These are phyloP conservation scores for Volucella inanis DNA, from an alignment of 2,888 invertebrate species.

Conservation along the genomic window DNA sequence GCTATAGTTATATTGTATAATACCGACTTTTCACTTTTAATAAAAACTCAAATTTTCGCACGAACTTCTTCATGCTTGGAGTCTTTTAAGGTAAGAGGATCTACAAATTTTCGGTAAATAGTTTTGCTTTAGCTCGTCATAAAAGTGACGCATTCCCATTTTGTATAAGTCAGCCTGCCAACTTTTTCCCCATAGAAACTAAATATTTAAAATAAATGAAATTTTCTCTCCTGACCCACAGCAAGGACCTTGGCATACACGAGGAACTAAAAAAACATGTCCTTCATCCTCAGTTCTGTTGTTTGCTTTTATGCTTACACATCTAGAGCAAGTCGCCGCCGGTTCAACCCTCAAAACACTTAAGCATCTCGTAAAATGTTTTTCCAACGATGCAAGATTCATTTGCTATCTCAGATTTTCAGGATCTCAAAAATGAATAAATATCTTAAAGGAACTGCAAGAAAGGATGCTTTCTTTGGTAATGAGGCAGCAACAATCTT, in stretches of 20 bases:
- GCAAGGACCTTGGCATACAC: conserved; percentile 52
- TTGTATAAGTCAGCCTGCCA: neutral
- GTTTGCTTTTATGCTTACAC: neutral
- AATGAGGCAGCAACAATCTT: neutral
- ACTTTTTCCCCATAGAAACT: neutral
- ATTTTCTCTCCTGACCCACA: conserved; percentile 49
- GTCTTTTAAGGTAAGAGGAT: too few relatives aligned
- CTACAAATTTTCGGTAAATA: too few relatives aligned
- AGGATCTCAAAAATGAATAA: neutral
- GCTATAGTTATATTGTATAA: too few relatives aligned
- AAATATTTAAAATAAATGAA: conserved; percentile 9
- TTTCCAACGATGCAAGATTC: conserved; percentile 9
- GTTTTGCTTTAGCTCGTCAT: neutral
- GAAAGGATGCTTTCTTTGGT: neutral
- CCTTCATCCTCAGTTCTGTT: neutral
- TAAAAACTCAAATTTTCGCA: too few relatives aligned
- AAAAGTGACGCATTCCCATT: conserved; percentile 5
- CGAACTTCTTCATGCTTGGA: too few relatives aligned
- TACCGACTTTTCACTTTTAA: too few relatives aligned
- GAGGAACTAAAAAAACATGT: conserved; percentile 28
- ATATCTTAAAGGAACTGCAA: neutral
- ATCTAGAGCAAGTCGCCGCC: neutral
- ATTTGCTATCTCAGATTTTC: conserved; percentile 14
- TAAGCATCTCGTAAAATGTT: conserved; percentile 16
- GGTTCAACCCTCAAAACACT: conserved; percentile 6